These are phyloP conservation scores for Apodemia hepburni DNA, from an alignment of 2,888 invertebrate species.

Conservation along the genomic window DNA sequence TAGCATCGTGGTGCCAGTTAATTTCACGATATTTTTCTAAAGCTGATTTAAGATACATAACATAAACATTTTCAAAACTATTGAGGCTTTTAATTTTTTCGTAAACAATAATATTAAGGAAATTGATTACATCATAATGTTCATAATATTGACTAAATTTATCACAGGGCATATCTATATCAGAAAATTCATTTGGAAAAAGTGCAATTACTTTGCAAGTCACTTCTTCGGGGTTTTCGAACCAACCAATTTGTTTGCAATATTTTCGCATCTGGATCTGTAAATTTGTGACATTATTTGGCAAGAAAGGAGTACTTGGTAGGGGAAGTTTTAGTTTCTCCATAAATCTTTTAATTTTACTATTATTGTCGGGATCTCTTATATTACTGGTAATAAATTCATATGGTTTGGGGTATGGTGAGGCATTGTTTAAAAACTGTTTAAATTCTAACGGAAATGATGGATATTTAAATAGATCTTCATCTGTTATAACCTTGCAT, in stretches of 20 bases:
- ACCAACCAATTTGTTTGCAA: conserved; percentile 71
- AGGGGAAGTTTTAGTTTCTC: conserved; percentile 76
- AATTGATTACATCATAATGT: conserved; percentile 72
- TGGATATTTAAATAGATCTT: conserved; percentile 79
- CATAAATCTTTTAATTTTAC: conserved; percentile 73
- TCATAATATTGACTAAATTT: conserved; percentile 59
- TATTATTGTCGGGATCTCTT: conserved; percentile 72
- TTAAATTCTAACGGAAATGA: conserved; percentile 84
- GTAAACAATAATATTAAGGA: conserved; percentile 75
- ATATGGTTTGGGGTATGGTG: conserved; percentile 81
- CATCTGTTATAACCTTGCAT: conserved; percentile 79
- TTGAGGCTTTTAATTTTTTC: conserved; percentile 75
- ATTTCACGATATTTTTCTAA: conserved; percentile 73
- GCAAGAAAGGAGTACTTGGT: conserved; percentile 63
- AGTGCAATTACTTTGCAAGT: conserved; percentile 72
- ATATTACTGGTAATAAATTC: conserved; percentile 84
- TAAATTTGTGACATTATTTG: conserved; percentile 57
- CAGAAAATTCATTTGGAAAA: conserved; percentile 57
- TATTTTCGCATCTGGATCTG: conserved; percentile 70
- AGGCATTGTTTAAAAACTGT: conserved; percentile 65
- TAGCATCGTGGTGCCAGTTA: conserved; percentile 80
- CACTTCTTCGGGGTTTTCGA: conserved; percentile 65
- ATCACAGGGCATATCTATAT: conserved; percentile 51
- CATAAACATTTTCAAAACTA: conserved; percentile 66
- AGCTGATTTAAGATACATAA: conserved; percentile 78